A percentile compares a stretch with the other conserved stretches of the same genome.
Conservation (phyloP, 2,113 vertebrate genomes). For the Indicator maculatus region DNA sequence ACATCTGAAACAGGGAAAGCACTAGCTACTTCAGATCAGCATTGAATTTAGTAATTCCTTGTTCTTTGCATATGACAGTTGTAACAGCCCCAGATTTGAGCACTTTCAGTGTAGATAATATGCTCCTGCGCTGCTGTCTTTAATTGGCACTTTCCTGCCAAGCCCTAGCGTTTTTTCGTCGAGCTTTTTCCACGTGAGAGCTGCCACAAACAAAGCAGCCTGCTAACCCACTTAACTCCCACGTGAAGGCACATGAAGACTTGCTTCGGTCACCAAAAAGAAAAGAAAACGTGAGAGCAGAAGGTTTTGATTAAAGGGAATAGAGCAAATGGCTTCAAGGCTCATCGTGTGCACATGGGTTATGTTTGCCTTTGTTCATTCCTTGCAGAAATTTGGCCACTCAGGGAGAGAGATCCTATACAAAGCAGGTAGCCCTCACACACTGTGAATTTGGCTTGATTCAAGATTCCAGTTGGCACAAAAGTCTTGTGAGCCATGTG, state of each 20-base stretch:
- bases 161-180: neutral
- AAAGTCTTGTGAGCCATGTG: neutral
- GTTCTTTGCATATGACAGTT: neutral
- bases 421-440: neutral
- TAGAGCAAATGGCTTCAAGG: constrained; percentile 16
- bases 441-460: neutral
- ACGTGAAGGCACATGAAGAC: constrained; percentile 38
- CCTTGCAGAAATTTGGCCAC: neutral
- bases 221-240: constrained; percentile 61
- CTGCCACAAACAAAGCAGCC: constrained; percentile 42
- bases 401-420: neutral
- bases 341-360: neutral
- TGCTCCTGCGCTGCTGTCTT: neutral
- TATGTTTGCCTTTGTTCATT: fast-evolving
- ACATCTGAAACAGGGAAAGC: neutral
- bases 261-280: constrained; percentile 29
- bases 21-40: neutral
- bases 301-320: constrained; percentile 30
- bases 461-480: fast-evolving
- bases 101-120: constrained; percentile 22
- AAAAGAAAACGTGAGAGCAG: neutral
- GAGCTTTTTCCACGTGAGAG: constrained; percentile 40
- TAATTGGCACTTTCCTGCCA: constrained; percentile 61
- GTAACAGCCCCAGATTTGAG: neutral
- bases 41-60: neutral